Evolutionary conservation across 2,797 vertebrate species (phyloP).

Genomic region (Fundulus diaphanus): DNA sequence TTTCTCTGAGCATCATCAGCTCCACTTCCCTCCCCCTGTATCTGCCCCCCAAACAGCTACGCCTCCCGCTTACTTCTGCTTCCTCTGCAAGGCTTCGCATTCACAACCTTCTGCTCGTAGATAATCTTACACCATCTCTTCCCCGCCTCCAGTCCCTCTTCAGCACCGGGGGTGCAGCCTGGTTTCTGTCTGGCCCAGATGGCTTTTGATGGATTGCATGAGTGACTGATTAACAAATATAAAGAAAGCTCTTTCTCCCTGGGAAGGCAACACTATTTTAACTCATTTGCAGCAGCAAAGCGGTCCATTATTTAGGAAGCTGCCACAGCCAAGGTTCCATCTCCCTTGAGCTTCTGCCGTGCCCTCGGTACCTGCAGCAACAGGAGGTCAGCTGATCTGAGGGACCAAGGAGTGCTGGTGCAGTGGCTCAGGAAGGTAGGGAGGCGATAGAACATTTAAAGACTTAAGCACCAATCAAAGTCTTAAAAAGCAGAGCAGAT

Average conservation of each 20-base stretch:
- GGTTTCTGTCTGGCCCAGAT: slow-evolving; percentile 49
- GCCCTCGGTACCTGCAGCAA: too few species aligned
- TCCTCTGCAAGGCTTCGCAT: slow-evolving; percentile 52
- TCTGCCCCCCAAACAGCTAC: slow-evolving; percentile 27
- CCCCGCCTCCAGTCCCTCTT: slow-evolving; percentile 51
- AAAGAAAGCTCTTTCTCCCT: slow-evolving; percentile 16
- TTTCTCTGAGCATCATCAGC: slow-evolving; percentile 16
- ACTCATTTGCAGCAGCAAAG: too few species aligned
- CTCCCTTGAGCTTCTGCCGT: too few species aligned
- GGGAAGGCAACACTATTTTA: slow-evolving; percentile 21
- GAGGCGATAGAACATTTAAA: too few species aligned
- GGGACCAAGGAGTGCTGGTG: too few species aligned
- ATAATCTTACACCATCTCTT: slow-evolving; percentile 61
- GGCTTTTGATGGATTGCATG: slow-evolving; percentile 43
- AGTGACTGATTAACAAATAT: slow-evolving; percentile 47
- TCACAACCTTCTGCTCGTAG: slow-evolving; percentile 64
- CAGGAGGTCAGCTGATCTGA: too few species aligned
- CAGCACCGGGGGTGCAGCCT: slow-evolving; percentile 33
- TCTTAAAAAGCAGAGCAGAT: too few species aligned
- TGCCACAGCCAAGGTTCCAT: too few species aligned
- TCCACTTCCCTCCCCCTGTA: slow-evolving; percentile 25
- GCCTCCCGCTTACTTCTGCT: slow-evolving; percentile 41
- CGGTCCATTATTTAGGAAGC: too few species aligned
- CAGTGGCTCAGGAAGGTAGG: too few species aligned
- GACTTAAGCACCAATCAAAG: too few species aligned